phyloP scores from a whole-genome alignment of 2,888 invertebrate species.

The Acanthococcus lagerstroemiae region DNA sequence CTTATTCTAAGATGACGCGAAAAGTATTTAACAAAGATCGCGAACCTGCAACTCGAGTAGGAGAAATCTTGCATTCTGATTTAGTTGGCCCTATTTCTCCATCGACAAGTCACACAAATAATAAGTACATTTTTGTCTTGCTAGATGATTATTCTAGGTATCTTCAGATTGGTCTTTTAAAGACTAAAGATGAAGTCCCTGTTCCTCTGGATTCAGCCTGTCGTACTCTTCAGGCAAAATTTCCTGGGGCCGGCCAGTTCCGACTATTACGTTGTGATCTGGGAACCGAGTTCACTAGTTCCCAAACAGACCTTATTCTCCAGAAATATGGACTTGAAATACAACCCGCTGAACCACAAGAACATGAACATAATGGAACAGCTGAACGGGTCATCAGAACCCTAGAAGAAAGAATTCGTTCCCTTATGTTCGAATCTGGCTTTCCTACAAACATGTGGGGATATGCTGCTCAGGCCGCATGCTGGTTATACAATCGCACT shows the following conservation, averaged over 20 bases:
- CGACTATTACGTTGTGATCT: neutral
- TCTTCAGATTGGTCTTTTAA: neutral
- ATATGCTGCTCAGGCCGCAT: neutral
- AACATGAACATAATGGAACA: neutral
- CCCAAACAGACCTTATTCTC: neutral
- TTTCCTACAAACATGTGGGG: neutral
- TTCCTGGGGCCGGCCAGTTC: neutral
- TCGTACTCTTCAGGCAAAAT: neutral
- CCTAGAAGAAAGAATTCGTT: neutral
- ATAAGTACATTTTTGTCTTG: neutral
- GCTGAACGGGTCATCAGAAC: neutral
- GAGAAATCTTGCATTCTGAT: neutral
- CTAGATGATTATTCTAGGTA: neutral
- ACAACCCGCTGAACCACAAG: neutral
- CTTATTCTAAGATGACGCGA: neutral
- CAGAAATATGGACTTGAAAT: neutral
- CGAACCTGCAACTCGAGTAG: neutral
- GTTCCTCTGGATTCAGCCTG: neutral
- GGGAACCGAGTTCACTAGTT: neutral
- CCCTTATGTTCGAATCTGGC: neutral
- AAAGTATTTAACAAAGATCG: neutral
- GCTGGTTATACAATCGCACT: neutral
- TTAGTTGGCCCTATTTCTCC: neutral
- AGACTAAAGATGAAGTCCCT: neutral
- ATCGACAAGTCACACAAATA: neutral